Percentiles rank a stretch among this genome's conserved stretches.
These are phyloP conservation scores for Caenorhabditis sp. DNA, from an alignment of 2,888 invertebrate species.

Conservation along the genomic window DNA sequence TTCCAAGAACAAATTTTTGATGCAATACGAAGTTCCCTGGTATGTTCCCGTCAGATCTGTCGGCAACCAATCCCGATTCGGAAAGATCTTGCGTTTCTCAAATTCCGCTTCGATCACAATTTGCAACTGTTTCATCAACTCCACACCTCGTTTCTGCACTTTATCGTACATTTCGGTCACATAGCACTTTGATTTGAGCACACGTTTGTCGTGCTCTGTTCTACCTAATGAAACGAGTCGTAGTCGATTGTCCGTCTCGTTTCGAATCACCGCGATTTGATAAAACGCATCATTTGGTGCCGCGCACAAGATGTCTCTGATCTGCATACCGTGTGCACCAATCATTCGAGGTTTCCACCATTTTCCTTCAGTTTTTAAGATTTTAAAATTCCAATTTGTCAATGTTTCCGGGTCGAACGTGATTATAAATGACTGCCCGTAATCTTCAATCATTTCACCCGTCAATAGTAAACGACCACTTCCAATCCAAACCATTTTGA, in stretches of 20 bases:
- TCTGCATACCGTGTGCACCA: no score
- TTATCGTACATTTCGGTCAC: not conserved
- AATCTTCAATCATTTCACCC: conserved; percentile 13
- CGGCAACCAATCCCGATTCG: conserved; percentile 3
- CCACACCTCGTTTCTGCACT: not conserved
- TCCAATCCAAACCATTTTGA: conserved; percentile 4
- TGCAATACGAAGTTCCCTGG: not conserved
- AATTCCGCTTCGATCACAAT: not conserved
- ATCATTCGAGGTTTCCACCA: conserved; percentile 8
- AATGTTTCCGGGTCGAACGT: not conserved
- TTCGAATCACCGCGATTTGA: conserved; percentile 10
- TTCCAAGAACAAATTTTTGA: conserved; percentile 14
- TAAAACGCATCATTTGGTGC: conserved; percentile 13
- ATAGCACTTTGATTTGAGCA: not conserved
- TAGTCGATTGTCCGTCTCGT: not conserved
- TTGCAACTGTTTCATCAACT: not conserved
- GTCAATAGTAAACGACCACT: conserved; percentile 7
- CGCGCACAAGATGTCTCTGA: not conserved
- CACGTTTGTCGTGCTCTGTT: not conserved
- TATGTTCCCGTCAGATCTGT: conserved; percentile 6
- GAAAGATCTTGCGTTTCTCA: conserved; percentile 1
- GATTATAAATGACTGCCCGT: conserved; percentile 6
- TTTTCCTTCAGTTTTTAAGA: conserved; percentile 6
- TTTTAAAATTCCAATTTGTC: conserved; percentile 4
- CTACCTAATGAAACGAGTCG: conserved; percentile 20